A percentile compares a stretch with the other conserved stretches of the same genome.
phyloP scores from a whole-genome alignment of 1,140 invertebrate genomes.

The Drosophila cardini region DNA sequence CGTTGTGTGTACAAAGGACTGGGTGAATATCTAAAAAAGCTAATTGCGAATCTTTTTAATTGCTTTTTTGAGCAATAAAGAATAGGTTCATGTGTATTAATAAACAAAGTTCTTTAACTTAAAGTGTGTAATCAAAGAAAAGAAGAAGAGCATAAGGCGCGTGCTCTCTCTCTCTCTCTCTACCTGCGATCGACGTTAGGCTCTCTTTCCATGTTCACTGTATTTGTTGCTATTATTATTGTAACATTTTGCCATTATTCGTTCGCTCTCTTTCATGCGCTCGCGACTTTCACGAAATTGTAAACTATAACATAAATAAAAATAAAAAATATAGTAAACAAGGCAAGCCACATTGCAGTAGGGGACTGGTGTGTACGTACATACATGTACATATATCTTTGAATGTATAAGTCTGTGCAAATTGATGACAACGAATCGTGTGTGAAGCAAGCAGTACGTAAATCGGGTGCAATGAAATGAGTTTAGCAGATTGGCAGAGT shows the following conservation, averaged over 20 bases:
- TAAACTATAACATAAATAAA: constrained; percentile 50
- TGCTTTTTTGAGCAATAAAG: neutral
- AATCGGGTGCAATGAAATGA: constrained; percentile 41
- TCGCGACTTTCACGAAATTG: constrained; percentile 70
- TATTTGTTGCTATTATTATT: constrained; percentile 67
- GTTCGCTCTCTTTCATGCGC: constrained; percentile 35
- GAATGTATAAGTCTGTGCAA: constrained; percentile 26
- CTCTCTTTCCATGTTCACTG: constrained; percentile 35
- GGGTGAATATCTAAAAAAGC: constrained; percentile 5
- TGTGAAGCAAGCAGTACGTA: constrained; percentile 37
- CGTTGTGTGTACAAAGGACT: constrained; percentile 30
- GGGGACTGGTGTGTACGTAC: constrained; percentile 33
- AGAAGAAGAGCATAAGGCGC: constrained; percentile 26
- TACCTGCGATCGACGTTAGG: constrained; percentile 23
- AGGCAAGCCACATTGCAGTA: constrained; percentile 54
- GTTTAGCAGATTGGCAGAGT: constrained; percentile 32
- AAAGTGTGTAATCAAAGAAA: neutral
- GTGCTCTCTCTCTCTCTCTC: constrained; percentile 34
- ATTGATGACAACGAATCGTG: constrained; percentile 46
- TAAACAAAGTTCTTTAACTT: constrained; percentile 6
- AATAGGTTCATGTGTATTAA: neutral
- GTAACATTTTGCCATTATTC: constrained; percentile 58
- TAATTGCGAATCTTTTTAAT: neutral
- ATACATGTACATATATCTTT: neutral
- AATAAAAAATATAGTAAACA: constrained; percentile 55